Evolutionary conservation across 2,888 invertebrate genomes (phyloP).

Genomic region (Acanthosepion pharaonis): DNA sequence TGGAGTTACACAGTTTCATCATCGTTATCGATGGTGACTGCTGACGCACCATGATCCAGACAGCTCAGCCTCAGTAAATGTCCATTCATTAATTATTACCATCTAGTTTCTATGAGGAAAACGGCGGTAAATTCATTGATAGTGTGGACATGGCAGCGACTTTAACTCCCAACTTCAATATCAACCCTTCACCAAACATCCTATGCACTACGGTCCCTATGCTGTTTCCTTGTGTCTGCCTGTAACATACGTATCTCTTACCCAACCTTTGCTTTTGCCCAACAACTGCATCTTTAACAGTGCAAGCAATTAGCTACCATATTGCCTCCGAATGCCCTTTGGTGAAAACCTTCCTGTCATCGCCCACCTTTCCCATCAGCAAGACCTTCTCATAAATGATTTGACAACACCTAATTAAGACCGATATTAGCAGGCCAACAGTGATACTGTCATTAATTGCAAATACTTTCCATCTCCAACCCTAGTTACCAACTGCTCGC

Average conservation of each 20-base stretch:
- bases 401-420: constrained; percentile 8
- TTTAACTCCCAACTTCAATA: neutral
- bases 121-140: neutral
- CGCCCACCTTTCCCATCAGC: neutral
- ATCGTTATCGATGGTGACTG: neutral
- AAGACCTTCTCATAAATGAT: neutral
- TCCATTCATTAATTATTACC: neutral
- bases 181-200: neutral
- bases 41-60: neutral
- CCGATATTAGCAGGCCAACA: neutral
- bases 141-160: neutral
- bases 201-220: neutral
- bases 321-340: neutral
- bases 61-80: neutral
- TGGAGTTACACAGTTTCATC: neutral
- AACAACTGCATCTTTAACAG: neutral
- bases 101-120: neutral
- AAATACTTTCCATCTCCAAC: neutral
- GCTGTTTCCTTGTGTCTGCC: neutral
- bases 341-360: neutral
- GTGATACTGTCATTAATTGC: neutral
- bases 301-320: neutral
- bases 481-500: neutral
- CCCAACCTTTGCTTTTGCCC: neutral
- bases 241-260: neutral